Conservation (phyloP, 2,797 vertebrate species). For the Gorsachius magnificus region DNA sequence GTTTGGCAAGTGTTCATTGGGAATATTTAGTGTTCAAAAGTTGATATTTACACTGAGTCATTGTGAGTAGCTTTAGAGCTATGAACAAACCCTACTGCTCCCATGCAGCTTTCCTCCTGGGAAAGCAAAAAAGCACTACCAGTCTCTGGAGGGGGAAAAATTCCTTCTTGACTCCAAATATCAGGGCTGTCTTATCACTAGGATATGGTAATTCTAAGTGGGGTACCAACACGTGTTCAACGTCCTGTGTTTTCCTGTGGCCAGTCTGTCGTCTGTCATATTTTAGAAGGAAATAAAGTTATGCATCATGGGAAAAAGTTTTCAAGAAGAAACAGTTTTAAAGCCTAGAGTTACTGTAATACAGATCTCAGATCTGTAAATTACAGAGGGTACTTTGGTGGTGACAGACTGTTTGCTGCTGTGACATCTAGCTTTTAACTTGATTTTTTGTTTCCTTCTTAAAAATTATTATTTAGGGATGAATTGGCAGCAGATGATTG, state of each 20-base stretch:
- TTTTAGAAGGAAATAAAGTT: background rate
- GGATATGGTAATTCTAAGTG: fast-evolving
- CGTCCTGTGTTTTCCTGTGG: background rate
- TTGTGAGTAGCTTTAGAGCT: background rate
- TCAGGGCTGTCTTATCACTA: background rate
- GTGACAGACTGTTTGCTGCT: background rate
- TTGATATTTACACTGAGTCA: background rate
- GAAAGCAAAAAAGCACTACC: background rate
- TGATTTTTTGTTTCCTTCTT: background rate
- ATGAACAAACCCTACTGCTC: background rate
- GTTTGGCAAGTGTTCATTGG: background rate
- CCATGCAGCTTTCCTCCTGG: background rate
- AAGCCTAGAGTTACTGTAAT: background rate
- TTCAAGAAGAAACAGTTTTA: background rate
- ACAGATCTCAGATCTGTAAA: background rate
- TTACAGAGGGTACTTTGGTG: background rate
- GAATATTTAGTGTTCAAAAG: background rate
- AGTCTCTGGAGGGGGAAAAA: background rate
- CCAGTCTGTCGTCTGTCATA: background rate
- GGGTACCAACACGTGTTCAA: background rate
- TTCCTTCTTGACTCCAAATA: background rate
- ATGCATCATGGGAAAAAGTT: background rate
- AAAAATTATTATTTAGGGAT: background rate
- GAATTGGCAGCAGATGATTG: background rate
- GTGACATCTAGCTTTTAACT: background rate